phyloP scores from a whole-genome alignment of 2,113 vertebrate genomes.

The Nibea coibor region DNA sequence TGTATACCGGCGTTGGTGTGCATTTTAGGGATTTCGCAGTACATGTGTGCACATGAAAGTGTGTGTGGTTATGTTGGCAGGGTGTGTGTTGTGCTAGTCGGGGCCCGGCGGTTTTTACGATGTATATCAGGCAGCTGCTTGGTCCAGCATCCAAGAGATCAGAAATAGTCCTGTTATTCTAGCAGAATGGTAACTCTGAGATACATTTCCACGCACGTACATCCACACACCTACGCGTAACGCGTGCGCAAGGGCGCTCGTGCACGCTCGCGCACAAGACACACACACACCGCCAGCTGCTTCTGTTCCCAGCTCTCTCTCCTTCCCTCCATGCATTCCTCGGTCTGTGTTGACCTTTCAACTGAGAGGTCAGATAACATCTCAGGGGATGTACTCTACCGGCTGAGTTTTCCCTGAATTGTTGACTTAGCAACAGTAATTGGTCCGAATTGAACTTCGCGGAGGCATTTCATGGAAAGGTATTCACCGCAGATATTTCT shows the following conservation, averaged over 20 bases:
- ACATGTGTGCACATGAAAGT: neutral
- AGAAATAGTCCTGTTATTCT: slow-evolving; percentile 60
- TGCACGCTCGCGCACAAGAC: neutral
- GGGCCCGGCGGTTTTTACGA: slow-evolving; percentile 59
- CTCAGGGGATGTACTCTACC: slow-evolving; percentile 61
- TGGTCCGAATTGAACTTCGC: slow-evolving; percentile 60
- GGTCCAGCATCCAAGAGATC: slow-evolving; percentile 46
- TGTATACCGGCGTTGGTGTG: no score
- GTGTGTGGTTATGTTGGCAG: slow-evolving; percentile 63
- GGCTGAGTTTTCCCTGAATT: slow-evolving; percentile 44
- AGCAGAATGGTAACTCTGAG: slow-evolving; percentile 40
- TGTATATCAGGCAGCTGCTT: slow-evolving; percentile 68
- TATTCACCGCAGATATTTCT: slow-evolving; percentile 63
- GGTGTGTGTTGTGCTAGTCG: slow-evolving; percentile 51
- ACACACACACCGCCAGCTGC: neutral
- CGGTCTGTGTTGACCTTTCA: slow-evolving; percentile 47
- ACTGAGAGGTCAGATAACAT: slow-evolving; percentile 55
- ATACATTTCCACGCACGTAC: slow-evolving; percentile 37
- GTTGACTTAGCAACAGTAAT: slow-evolving; percentile 67
- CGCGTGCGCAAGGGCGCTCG: neutral
- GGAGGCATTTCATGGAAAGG: slow-evolving; percentile 51
- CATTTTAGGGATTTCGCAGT: neutral
- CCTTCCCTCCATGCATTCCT: slow-evolving; percentile 47
- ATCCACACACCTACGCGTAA: slow-evolving; percentile 3
- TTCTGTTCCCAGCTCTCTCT: slow-evolving; percentile 43